Percentiles rank a stretch among this genome's conserved stretches.
Conservation (phyloP, 1,140 invertebrate genomes). For the Drosophila gunungcola region DNA sequence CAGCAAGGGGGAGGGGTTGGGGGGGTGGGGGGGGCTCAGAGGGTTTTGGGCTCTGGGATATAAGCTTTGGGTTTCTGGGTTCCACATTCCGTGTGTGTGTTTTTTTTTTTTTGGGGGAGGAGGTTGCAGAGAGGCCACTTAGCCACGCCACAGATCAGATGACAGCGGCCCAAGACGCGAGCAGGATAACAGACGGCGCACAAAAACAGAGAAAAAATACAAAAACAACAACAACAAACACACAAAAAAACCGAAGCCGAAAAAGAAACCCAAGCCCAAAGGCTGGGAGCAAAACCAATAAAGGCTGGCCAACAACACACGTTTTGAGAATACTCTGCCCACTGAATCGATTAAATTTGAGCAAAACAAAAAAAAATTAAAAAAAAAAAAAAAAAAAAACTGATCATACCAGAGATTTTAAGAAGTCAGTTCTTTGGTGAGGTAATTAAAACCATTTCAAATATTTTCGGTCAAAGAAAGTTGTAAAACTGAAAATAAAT, state of each 20-base stretch:
- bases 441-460: too few relatives aligned
- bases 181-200: slow-evolving; percentile 62
- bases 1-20: neutral
- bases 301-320: neutral
- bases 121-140: slow-evolving; percentile 59
- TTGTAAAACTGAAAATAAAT: too few relatives aligned
- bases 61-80: too few relatives aligned
- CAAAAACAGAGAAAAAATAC: slow-evolving; percentile 13
- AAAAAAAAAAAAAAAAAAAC: too few relatives aligned
- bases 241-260: slow-evolving; percentile 10
- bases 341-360: slow-evolving; percentile 3
- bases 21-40: neutral
- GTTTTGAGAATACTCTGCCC: slow-evolving; percentile 5
- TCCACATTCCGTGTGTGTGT: too few relatives aligned
- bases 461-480: too few relatives aligned
- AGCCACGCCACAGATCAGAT: slow-evolving; percentile 79
- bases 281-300: slow-evolving; percentile 10
- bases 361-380: neutral
- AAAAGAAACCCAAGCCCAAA: slow-evolving; percentile 1
- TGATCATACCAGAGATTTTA: neutral
- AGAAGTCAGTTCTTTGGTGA: neutral
- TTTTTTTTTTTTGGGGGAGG: neutral
- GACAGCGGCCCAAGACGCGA: slow-evolving; percentile 65
- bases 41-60: too few relatives aligned
- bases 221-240: slow-evolving; percentile 1